These are phyloP conservation scores for Vollenhovia emeryi DNA, from an alignment of 1,140 invertebrate genomes.

Conservation along the genomic window DNA sequence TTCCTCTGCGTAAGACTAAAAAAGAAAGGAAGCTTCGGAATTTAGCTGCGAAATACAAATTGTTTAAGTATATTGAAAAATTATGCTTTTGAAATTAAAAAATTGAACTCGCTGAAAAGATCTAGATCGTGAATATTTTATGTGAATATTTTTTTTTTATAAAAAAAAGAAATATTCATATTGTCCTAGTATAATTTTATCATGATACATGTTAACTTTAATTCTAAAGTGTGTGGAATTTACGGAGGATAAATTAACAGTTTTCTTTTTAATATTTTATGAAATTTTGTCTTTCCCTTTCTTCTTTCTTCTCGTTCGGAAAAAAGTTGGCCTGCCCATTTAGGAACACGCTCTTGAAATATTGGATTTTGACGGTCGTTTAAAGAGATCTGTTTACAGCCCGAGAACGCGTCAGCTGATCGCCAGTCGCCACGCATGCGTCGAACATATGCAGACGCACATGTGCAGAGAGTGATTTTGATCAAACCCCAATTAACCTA, in stretches of 20 bases:
- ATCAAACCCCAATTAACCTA: no score
- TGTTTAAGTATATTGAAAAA: not conserved
- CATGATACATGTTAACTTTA: not conserved
- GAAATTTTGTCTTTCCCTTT: not conserved
- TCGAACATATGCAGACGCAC: not conserved
- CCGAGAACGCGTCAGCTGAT: not conserved
- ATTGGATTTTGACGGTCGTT: not conserved
- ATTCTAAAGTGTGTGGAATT: not conserved
- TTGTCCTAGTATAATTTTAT: not conserved
- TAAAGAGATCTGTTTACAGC: not conserved
- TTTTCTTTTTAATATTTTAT: not conserved
- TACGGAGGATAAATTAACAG: not conserved
- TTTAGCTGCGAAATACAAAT: not conserved
- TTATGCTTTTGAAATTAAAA: not conserved
- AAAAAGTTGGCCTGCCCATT: not conserved
- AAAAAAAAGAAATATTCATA: not conserved
- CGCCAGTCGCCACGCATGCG: not conserved
- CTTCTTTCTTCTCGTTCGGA: not conserved
- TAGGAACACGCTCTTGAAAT: not conserved
- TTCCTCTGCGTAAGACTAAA: not conserved
- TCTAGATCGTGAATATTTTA: not conserved
- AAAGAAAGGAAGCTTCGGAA: not conserved
- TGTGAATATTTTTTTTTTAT: not conserved
- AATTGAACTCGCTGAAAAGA: not conserved
- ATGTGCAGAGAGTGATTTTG: no score